Percentiles rank a stretch among this genome's conserved stretches.
Conservation (phyloP, 37 sponge, comb jelly and placozoan genomes). For the Axinella damicornis region DNA sequence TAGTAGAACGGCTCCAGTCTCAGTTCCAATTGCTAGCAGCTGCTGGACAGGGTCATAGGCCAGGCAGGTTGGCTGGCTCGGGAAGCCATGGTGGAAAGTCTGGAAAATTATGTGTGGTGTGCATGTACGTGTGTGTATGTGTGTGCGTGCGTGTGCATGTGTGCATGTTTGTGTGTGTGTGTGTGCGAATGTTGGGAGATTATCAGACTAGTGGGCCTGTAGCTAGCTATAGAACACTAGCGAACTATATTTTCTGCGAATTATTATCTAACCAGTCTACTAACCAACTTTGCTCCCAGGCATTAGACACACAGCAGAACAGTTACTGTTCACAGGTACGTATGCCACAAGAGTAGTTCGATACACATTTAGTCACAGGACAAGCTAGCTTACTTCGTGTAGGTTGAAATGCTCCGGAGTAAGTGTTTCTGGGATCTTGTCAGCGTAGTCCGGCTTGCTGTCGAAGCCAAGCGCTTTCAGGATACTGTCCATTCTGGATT, state of each 20-base stretch:
- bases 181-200: not conserved
- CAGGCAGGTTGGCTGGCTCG: constrained; percentile 76
- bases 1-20: constrained; percentile 67
- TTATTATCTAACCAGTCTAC: not conserved
- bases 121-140: not conserved
- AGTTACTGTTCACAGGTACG: not conserved
- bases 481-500: constrained; percentile 32
- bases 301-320: not conserved
- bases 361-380: not conserved
- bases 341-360: not conserved
- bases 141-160: constrained; percentile 1
- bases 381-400: constrained; percentile 50
- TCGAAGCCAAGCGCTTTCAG: constrained; percentile 50
- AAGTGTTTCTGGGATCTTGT: constrained; percentile 68
- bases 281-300: no score
- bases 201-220: no score
- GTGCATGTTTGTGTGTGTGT: not conserved
- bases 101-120: not conserved
- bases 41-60: constrained; percentile 74
- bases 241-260: no score
- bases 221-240: no score
- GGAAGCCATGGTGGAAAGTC: constrained; percentile 83
- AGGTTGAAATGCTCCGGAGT: constrained; percentile 30
- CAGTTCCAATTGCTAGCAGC: constrained; percentile 79
- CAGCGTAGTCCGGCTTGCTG: constrained; percentile 54